Evolutionary conservation across 2,888 invertebrate genomes (phyloP).

Genomic region (Sesamia inferens): DNA sequence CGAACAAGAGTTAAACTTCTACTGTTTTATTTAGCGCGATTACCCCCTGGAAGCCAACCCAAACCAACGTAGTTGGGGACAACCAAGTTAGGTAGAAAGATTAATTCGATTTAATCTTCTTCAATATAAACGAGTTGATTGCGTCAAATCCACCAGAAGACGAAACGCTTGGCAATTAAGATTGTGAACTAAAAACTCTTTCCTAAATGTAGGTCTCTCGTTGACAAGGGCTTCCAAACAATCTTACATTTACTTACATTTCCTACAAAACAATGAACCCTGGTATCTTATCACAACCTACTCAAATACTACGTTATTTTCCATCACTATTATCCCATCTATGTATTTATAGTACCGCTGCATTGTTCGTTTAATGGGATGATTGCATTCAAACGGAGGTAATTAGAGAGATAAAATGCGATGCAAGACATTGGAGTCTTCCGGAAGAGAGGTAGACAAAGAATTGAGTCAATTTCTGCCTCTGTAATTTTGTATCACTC

Average conservation of each 20-base stretch:
- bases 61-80: not conserved
- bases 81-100: not conserved
- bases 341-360: not conserved
- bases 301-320: constrained; percentile 28
- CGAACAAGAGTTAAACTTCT: no score
- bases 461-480: constrained; percentile 42
- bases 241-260: not conserved
- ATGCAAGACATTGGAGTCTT: not conserved
- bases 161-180: not conserved
- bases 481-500: not conserved
- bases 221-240: not conserved
- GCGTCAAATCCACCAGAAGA: not conserved
- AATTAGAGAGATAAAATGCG: constrained; percentile 36
- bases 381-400: constrained; percentile 40
- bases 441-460: constrained; percentile 38
- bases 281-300: constrained; percentile 3
- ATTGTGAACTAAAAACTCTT: not conserved
- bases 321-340: not conserved
- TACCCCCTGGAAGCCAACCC: no score
- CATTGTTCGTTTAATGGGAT: constrained; percentile 45
- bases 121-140: no score
- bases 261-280: constrained; percentile 4
- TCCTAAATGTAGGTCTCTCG: no score
- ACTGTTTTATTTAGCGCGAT: no score
- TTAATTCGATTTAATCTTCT: not conserved